These are phyloP conservation scores for Onychostruthus taczanowskii DNA, from an alignment of 2,113 vertebrate genomes.

Conservation along the genomic window DNA sequence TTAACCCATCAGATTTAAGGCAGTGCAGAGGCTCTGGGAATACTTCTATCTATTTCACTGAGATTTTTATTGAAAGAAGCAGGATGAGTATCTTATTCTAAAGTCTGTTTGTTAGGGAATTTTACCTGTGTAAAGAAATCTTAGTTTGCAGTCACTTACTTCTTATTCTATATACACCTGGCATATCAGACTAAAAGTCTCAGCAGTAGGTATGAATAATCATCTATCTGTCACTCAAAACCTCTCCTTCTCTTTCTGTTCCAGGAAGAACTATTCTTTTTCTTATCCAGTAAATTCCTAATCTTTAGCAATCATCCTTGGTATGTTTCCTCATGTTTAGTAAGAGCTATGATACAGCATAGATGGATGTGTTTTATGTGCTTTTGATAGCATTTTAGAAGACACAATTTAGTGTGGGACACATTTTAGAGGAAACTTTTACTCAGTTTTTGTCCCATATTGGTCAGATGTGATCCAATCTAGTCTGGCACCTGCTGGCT, in stretches of 20 bases:
- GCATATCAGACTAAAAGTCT: not conserved
- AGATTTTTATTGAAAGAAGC: not conserved
- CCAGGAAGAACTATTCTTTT: not conserved
- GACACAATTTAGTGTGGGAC: not conserved
- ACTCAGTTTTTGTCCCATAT: not conserved
- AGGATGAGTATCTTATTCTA: not conserved
- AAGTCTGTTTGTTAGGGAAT: not conserved
- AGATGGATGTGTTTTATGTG: not conserved
- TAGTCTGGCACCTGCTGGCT: not conserved
- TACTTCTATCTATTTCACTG: not conserved
- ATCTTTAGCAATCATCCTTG: not conserved
- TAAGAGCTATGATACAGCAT: not conserved
- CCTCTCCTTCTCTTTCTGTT: not conserved
- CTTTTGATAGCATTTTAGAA: not conserved
- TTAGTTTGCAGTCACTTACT: not conserved
- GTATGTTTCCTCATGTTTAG: not conserved
- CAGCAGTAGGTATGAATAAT: not conserved
- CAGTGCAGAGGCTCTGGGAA: not conserved
- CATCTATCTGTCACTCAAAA: not conserved
- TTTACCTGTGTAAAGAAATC: not conserved
- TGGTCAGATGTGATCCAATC: not conserved
- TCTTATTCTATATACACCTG: not conserved
- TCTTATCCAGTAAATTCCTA: not conserved
- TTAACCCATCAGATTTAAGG: not conserved
- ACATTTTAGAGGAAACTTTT: not conserved